Base-by-base conservation (phyloP, 1,140 invertebrate species). In the Dryas iulia region DNA sequence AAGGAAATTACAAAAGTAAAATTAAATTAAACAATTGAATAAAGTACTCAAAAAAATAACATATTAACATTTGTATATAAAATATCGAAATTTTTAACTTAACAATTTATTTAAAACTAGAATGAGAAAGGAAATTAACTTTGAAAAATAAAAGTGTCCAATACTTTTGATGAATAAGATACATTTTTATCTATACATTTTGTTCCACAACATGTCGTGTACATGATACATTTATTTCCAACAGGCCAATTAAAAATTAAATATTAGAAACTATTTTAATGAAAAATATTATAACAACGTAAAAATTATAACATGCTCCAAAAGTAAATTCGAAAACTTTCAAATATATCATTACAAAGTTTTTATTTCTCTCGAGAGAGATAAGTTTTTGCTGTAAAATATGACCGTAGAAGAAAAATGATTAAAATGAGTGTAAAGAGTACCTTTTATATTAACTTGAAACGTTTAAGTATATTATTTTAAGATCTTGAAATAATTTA, bases 331-430 rank as follows among this genome's bases (percentile, higher is more conserved):
- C 39, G 18, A 47, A 47, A 47, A 47, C 39, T 47, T 47, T 35
- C n/a, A n/a, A 35, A 35, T 35, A 35, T 18, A 47, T 47, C 39
- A 47, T 47, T 47, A 47, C 14, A 47, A 47, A 47, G 39, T 47
- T 47, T 47, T 47, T 47, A 47, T 18, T 47, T 47, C 39, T 47
- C 39, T 3, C 14, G 0, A 2, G 39, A 47, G 14, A 21, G 14
- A 47, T 47, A 47, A 47, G 39, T 47, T 47, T 21, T 18, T 47
- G 39, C 39, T 47, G 14, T 47, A 47, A 47, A 47, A 47, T 47
- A 47, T 21, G 39, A 47, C 39, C 14, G 18, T 47, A 10, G 7
- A 47, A 47, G 18, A 47, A 47, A 47, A 47, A 47, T 39, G 5
- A 39, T 39, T 39, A 14, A 39, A 39, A 39, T 47, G 7, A 21